Percentiles rank a stretch among this genome's conserved stretches.
phyloP scores from a whole-genome alignment of 2,113 vertebrate species.

The Psittacus erithacus region DNA sequence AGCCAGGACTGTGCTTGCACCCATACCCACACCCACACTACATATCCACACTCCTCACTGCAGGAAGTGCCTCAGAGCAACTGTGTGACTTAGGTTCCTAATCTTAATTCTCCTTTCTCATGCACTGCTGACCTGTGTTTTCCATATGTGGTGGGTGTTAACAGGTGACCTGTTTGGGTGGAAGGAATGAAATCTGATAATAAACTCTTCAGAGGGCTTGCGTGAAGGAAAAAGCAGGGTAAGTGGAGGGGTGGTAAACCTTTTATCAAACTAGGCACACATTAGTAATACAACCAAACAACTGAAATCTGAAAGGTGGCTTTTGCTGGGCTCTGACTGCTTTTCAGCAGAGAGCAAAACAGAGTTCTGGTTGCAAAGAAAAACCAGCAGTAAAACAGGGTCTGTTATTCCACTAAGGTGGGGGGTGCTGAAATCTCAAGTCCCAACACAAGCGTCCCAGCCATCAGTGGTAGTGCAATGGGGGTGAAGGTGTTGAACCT shows the following conservation, averaged over 20 bases:
- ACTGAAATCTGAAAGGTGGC: not conserved
- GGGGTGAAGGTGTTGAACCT: not conserved
- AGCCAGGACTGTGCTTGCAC: not conserved
- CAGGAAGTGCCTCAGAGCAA: not conserved
- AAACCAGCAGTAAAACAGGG: not conserved
- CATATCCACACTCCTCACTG: not conserved
- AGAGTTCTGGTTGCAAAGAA: not conserved
- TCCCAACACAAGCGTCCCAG: fast-evolving
- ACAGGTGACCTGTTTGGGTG: not conserved
- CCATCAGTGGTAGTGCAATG: fast-evolving
- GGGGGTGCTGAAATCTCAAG: not conserved
- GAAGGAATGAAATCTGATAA: not conserved
- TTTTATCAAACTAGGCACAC: not conserved
- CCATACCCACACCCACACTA: fast-evolving
- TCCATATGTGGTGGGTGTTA: not conserved
- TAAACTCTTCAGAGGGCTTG: not conserved
- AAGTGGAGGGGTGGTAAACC: not conserved
- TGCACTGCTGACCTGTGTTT: fast-evolving
- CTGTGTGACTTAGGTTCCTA: fast-evolving
- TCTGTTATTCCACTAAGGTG: not conserved
- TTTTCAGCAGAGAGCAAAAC: not conserved
- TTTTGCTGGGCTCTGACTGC: not conserved
- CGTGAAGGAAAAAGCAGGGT: not conserved
- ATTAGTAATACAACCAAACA: not conserved
- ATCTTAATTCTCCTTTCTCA: not conserved